phyloP scores from a whole-genome alignment of 1,140 invertebrate species.

The Zaprionus nigranus region DNA sequence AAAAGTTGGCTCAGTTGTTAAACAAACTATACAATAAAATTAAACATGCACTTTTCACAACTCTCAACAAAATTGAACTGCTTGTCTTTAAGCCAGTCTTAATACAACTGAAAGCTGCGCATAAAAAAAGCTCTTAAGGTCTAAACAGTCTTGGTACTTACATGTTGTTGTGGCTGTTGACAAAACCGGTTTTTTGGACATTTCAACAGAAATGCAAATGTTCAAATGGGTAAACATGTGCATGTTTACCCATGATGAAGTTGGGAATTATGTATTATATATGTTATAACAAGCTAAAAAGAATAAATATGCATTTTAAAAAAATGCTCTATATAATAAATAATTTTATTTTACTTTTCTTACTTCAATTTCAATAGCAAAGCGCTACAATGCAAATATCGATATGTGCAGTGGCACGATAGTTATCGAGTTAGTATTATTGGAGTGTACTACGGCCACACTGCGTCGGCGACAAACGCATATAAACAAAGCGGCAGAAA shows the following conservation, averaged over 20 bases:
- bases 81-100: conserved; percentile 21
- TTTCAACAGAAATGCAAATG: conserved; percentile 31
- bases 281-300: neutral
- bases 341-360: neutral
- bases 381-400: neutral
- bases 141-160: conserved; percentile 18
- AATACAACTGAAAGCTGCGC: conserved; percentile 20
- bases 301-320: neutral
- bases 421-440: neutral
- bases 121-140: conserved; percentile 41
- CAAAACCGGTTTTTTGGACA: conserved; percentile 39
- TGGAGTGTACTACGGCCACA: neutral
- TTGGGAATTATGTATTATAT: neutral
- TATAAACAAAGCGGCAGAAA: conserved; percentile 6
- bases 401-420: neutral
- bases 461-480: neutral
- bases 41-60: conserved; percentile 28
- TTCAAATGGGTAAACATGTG: neutral
- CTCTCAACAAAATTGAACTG: conserved; percentile 35
- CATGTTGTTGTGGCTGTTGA: conserved; percentile 11
- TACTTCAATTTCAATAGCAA: neutral
- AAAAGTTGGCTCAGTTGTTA: conserved; percentile 2
- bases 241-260: neutral
- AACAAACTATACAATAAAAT: conserved; percentile 6
- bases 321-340: neutral